phyloP scores from a whole-genome alignment of 2,797 vertebrate species.

The Oryzias sinensis region DNA sequence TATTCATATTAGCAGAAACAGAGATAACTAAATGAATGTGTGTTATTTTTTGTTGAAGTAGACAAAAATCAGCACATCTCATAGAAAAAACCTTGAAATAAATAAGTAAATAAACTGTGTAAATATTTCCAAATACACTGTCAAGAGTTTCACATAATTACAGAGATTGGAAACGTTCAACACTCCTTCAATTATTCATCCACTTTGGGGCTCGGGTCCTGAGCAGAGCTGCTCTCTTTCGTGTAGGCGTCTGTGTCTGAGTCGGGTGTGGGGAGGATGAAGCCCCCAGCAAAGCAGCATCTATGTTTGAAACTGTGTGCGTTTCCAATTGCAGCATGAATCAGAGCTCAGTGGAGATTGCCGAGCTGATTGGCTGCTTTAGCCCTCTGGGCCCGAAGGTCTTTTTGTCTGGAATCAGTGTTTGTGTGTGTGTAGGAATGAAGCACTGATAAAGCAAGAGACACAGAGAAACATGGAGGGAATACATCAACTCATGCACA shows the following conservation, averaged over 20 bases:
- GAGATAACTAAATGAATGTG: not conserved
- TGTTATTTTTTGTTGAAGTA: not conserved
- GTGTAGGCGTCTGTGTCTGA: constrained; percentile 12
- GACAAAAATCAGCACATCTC: not conserved
- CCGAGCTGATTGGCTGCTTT: constrained; percentile 65
- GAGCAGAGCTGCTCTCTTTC: constrained; percentile 13
- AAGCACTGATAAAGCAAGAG: not conserved
- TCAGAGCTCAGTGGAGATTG: constrained; percentile 72
- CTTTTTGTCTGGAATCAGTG: constrained; percentile 51
- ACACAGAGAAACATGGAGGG: constrained; percentile 29
- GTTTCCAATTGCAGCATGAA: constrained; percentile 61
- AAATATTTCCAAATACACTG: no score
- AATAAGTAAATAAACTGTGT: no score
- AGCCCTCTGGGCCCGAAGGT: constrained; percentile 53
- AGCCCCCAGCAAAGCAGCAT: constrained; percentile 36
- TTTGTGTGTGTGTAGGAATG: constrained; percentile 16
- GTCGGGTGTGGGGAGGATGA: constrained; percentile 9
- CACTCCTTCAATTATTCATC: constrained; percentile 43
- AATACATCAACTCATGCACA: constrained; percentile 58
- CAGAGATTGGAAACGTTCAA: constrained; percentile 25
- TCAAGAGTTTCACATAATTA: constrained; percentile 9
- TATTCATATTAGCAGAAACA: no score
- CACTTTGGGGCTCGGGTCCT: constrained; percentile 25
- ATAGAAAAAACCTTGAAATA: no score
- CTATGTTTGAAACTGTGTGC: constrained; percentile 39